A percentile compares a stretch with the other conserved stretches of the same genome.
These are phyloP conservation scores for Gymnocephalus cernua DNA, from an alignment of 2,113 vertebrate genomes.

Conservation along the genomic window DNA sequence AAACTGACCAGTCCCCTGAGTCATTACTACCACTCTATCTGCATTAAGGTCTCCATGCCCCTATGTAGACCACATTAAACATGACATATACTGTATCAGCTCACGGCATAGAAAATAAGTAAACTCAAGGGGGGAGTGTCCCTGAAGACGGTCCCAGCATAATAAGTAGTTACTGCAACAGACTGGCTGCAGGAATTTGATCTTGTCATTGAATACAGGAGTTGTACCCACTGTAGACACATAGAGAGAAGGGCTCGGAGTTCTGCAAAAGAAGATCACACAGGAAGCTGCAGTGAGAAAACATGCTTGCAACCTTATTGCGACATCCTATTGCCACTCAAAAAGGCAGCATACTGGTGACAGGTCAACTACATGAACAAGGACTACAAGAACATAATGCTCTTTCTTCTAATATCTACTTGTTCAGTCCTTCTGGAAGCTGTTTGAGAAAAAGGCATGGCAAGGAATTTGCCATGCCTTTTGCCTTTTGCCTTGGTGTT, in stretches of 20 bases:
- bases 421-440: not conserved
- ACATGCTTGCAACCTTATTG: not conserved
- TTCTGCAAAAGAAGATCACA: not conserved
- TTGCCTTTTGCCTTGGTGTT: too few species aligned
- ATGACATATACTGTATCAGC: not conserved
- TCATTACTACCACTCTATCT: not conserved
- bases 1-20: not conserved
- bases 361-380: too few species aligned
- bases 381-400: too few species aligned
- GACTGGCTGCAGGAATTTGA: not conserved
- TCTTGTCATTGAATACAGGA: not conserved
- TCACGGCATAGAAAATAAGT: not conserved
- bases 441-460: too few species aligned
- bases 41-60: not conserved
- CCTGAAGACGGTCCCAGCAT: not conserved
- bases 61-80: not conserved
- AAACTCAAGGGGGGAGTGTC: not conserved
- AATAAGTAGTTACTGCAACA: conserved; percentile 2
- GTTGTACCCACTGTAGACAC: not conserved
- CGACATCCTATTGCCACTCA: not conserved
- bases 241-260: not conserved
- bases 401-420: not conserved
- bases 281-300: not conserved
- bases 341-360: not conserved
- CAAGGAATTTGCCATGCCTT: too few species aligned